These are phyloP conservation scores for Clarias magur DNA, from an alignment of 2,113 vertebrate genomes.

Conservation along the genomic window DNA sequence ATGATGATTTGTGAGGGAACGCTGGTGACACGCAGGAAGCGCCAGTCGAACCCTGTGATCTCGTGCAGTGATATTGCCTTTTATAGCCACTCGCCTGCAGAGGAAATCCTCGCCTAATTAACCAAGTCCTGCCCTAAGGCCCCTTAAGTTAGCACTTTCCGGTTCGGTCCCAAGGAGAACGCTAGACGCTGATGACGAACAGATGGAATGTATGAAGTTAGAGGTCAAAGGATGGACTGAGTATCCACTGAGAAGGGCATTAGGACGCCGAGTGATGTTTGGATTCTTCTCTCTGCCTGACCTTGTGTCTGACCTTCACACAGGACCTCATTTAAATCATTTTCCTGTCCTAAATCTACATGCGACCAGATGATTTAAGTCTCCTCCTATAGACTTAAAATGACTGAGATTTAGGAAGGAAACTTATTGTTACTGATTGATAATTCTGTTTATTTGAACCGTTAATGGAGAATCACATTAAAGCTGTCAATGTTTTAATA, in stretches of 20 bases:
- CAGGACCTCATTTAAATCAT: constrained; percentile 27
- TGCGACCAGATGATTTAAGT: constrained; percentile 39
- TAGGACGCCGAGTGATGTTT: not conserved
- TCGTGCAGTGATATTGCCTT: constrained; percentile 47
- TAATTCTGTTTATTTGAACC: constrained; percentile 60
- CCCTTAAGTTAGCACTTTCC: constrained; percentile 41
- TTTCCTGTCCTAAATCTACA: constrained; percentile 31
- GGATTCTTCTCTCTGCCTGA: constrained; percentile 5
- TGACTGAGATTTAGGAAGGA: constrained; percentile 57
- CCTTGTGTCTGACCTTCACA: constrained; percentile 4
- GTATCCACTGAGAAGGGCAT: constrained; percentile 9
- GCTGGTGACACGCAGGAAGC: constrained; percentile 48
- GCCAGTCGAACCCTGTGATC: constrained; percentile 35
- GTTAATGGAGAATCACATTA: constrained; percentile 64
- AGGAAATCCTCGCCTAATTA: constrained; percentile 59
- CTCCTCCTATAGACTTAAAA: constrained; percentile 61
- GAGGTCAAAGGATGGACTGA: not conserved
- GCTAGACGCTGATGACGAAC: constrained; percentile 22
- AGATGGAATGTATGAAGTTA: constrained; percentile 4
- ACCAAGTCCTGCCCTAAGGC: constrained; percentile 41
- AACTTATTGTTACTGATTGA: constrained; percentile 60
- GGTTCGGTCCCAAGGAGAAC: constrained; percentile 52
- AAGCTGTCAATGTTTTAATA: constrained; percentile 65
- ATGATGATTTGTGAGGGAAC: constrained; percentile 36
- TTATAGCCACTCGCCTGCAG: constrained; percentile 50